Evolutionary conservation across 2,888 invertebrate genomes (phyloP).

Genomic region (Drosophila heteroneura): DNA sequence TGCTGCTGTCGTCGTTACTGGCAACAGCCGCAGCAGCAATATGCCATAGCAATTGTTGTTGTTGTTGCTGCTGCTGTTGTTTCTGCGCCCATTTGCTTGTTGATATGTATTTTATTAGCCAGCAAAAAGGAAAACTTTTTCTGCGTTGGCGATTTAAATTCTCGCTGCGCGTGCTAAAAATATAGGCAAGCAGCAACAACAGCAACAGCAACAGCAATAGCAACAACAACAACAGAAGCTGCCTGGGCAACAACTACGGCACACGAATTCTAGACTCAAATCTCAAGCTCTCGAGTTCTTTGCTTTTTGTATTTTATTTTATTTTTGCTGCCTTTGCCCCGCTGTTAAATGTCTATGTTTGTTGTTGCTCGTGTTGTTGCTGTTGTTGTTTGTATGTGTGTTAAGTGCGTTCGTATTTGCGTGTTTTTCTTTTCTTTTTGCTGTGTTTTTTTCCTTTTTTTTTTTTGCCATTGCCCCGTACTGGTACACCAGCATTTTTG

Average conservation of each 20-base stretch:
- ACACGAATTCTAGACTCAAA: constrained; percentile 40
- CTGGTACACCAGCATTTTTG: constrained; percentile 62
- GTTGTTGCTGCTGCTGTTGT: constrained; percentile 43
- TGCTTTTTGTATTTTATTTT: constrained; percentile 30
- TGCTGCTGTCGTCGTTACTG: constrained; percentile 37
- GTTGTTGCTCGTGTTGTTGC: constrained; percentile 48
- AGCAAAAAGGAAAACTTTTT: constrained; percentile 36
- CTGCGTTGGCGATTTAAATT: constrained; percentile 65
- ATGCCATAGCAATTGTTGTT: constrained; percentile 56
- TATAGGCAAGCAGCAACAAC: constrained; percentile 38
- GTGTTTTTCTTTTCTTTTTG: constrained; percentile 43
- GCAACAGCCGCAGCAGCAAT: constrained; percentile 39
- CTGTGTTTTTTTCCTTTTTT: constrained; percentile 1
- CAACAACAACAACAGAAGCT: constrained; percentile 25
- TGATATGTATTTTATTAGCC: constrained; percentile 74
- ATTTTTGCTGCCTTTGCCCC: constrained; percentile 33
- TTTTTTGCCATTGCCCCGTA: constrained; percentile 14
- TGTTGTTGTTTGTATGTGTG: constrained; percentile 70
- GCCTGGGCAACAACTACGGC: constrained; percentile 19
- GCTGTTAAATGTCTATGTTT: constrained; percentile 56
- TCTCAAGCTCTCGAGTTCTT: constrained; percentile 45
- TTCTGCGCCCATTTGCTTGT: constrained; percentile 64
- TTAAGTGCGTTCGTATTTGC: constrained; percentile 81
- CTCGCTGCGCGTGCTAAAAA: constrained; percentile 64
- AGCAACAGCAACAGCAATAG: constrained; percentile 6